A percentile compares a stretch with the other conserved stretches of the same genome.
These are phyloP conservation scores for Dryobotodes eremita DNA, from an alignment of 2,888 invertebrate species.

Conservation along the genomic window DNA sequence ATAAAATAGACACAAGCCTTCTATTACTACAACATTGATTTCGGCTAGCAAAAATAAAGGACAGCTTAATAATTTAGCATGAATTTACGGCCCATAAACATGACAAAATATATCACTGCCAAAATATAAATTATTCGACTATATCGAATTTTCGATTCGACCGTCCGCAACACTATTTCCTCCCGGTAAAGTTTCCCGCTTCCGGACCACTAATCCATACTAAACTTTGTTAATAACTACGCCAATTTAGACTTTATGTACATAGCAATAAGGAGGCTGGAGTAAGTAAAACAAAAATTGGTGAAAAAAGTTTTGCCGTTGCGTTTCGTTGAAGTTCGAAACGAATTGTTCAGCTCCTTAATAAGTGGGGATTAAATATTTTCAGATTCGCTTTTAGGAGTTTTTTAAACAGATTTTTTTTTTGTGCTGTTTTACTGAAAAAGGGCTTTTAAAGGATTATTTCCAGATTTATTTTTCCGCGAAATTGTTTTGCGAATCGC, in stretches of 20 bases:
- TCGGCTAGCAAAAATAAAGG: constrained; percentile 22
- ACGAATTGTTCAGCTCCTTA: constrained; percentile 73
- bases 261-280: constrained; percentile 67
- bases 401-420: constrained; percentile 52
- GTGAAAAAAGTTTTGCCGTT: constrained; percentile 58
- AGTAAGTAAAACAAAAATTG: constrained; percentile 55
- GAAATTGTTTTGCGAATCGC: constrained; percentile 12
- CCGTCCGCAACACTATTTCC: constrained; percentile 62
- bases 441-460: constrained; percentile 32
- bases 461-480: constrained; percentile 24
- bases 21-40: constrained; percentile 14
- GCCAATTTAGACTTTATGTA: constrained; percentile 77
- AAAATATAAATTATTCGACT: constrained; percentile 51
- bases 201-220: constrained; percentile 81
- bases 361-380: constrained; percentile 73
- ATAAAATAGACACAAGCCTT: not conserved
- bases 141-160: constrained; percentile 54
- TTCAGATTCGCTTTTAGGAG: constrained; percentile 61
- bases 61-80: constrained; percentile 16
- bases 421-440: constrained; percentile 24
- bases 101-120: constrained; percentile 44
- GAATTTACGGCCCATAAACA: constrained; percentile 48
- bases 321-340: constrained; percentile 70
- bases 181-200: constrained; percentile 70
- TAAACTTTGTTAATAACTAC: constrained; percentile 76